Evolutionary conservation across 1,140 invertebrate genomes (phyloP).

Genomic region (Centruroides vittatus): DNA sequence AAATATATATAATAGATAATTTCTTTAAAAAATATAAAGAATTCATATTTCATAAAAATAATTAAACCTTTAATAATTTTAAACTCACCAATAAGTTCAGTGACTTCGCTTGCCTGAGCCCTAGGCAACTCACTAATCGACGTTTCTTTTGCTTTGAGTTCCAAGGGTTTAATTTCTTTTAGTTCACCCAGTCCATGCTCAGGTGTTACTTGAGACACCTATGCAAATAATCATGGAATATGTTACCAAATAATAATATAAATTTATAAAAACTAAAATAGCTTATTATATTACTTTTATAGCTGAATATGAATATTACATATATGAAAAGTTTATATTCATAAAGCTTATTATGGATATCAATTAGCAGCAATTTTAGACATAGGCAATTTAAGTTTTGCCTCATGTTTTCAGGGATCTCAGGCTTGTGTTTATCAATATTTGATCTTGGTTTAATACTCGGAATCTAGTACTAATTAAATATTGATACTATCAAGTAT

Average conservation of each 20-base stretch:
- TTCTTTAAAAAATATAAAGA: no score
- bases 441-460: no score
- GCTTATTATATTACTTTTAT: neutral
- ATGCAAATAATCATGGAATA: neutral
- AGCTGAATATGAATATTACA: neutral
- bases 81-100: constrained; percentile 13
- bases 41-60: no score
- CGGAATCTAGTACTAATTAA: no score
- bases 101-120: constrained; percentile 6
- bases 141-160: constrained; percentile 11
- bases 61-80: neutral
- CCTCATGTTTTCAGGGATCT: no score
- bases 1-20: no score
- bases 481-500: no score
- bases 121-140: constrained; percentile 5
- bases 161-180: neutral
- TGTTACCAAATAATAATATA: neutral
- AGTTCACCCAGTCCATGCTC: constrained; percentile 9
- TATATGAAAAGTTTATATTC: no score
- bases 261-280: neutral
- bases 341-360: no score
- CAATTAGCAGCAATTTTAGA: no score
- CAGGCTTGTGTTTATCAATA: no score
- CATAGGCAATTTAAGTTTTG: no score
- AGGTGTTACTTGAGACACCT: constrained; percentile 14